Evolutionary conservation across 2,797 vertebrate genomes (phyloP).

Genomic region (Serranus cabrilla): DNA sequence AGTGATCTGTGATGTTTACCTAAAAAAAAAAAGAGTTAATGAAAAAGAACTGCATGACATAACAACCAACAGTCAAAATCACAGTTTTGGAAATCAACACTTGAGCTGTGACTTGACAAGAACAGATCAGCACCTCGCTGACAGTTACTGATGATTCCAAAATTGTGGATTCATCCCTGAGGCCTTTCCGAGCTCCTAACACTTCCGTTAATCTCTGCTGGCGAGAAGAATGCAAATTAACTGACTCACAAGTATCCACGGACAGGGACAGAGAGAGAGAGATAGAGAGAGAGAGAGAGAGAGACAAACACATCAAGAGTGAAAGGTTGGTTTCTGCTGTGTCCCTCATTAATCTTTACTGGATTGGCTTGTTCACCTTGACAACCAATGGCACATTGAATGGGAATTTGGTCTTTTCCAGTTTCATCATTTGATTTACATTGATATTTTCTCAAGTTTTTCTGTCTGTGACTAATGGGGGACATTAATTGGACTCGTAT

Average conservation of each 20-base stretch:
- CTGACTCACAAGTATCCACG: slow-evolving; percentile 47
- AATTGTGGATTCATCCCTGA: slow-evolving; percentile 21
- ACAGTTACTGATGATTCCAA: slow-evolving; percentile 44
- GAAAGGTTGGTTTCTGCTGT: slow-evolving; percentile 13
- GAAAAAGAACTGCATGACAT: slow-evolving; percentile 21
- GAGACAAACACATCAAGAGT: slow-evolving; percentile 5
- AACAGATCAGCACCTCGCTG: slow-evolving; percentile 56
- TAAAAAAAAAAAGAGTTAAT: slow-evolving; percentile 36
- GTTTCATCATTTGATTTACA: too few relatives aligned
- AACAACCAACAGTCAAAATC: slow-evolving; percentile 32
- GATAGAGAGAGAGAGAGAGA: too few relatives aligned
- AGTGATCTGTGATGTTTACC: slow-evolving; percentile 20
- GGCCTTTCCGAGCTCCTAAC: slow-evolving; percentile 33
- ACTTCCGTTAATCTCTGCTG: slow-evolving; percentile 53
- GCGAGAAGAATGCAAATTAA: slow-evolving; percentile 35
- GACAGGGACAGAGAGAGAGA: neutral
- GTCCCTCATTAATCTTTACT: too few relatives aligned
- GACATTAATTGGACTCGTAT: too few relatives aligned
- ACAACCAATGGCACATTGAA: too few relatives aligned
- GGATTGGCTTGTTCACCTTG: too few relatives aligned
- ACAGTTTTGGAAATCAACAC: slow-evolving; percentile 45
- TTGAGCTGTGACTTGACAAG: slow-evolving; percentile 59
- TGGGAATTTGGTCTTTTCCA: too few relatives aligned
- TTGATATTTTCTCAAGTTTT: too few relatives aligned
- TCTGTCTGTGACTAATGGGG: too few relatives aligned